Evolutionary conservation across 1,140 invertebrate genomes (phyloP).

Genomic region (Pseudomyrmex flavicornis): DNA sequence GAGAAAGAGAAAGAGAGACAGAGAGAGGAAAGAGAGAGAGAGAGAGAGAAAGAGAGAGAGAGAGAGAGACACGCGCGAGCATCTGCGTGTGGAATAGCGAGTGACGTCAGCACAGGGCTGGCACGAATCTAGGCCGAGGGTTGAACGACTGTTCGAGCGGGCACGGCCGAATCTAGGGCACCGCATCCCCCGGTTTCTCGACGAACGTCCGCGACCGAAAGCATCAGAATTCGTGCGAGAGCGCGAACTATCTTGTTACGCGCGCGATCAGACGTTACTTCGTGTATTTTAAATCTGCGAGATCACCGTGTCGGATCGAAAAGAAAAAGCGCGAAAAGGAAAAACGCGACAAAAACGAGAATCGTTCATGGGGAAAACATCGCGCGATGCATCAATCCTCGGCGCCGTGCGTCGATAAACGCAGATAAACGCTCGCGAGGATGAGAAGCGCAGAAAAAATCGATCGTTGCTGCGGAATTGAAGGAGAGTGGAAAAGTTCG

Average conservation of each 20-base stretch:
- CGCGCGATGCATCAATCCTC: neutral
- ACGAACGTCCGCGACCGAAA: constrained; percentile 76
- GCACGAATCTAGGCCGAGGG: constrained; percentile 82
- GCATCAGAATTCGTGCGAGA: constrained; percentile 18
- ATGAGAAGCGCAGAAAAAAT: neutral
- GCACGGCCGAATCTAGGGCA: constrained; percentile 79
- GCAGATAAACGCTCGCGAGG: neutral
- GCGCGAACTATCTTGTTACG: neutral
- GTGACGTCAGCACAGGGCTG: constrained; percentile 77
- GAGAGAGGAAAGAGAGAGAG: no score
- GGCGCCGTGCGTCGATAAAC: neutral
- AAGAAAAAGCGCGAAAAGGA: neutral
- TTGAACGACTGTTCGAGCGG: constrained; percentile 83
- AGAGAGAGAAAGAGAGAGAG: no score
- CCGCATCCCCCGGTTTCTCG: constrained; percentile 78
- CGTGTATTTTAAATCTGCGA: neutral
- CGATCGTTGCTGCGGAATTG: neutral
- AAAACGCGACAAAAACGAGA: no score
- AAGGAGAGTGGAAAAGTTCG: no score
- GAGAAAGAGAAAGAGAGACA: neutral
- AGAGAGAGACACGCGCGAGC: neutral
- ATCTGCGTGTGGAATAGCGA: constrained; percentile 71
- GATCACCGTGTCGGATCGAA: neutral
- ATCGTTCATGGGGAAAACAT: no score
- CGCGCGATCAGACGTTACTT: neutral